phyloP scores from a whole-genome alignment of 2,888 invertebrate species.

The Spatulosminthurus flaviceps region DNA sequence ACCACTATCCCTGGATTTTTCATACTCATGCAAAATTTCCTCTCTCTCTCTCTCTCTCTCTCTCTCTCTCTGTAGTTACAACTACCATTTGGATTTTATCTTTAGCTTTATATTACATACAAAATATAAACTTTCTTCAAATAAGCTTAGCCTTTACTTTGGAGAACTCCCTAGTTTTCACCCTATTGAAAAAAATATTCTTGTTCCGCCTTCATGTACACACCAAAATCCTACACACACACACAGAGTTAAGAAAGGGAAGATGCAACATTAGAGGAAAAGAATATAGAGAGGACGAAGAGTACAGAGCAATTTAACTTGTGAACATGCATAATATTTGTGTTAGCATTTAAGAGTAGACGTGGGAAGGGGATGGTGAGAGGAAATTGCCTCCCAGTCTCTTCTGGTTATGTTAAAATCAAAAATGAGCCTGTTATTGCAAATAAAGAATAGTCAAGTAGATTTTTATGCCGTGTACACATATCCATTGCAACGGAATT shows the following conservation, averaged over 20 bases:
- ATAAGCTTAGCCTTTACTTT: not conserved
- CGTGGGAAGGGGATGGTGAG: not conserved
- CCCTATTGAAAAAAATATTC: too few species aligned
- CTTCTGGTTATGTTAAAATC: conserved; percentile 1
- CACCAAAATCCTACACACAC: too few species aligned
- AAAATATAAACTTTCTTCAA: not conserved
- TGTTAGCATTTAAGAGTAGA: not conserved
- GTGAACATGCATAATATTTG: not conserved
- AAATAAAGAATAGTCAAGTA: conserved; percentile 6
- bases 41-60: too few species aligned
- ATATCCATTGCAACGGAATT: not conserved
- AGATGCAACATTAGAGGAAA: too few species aligned
- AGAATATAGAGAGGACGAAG: too few species aligned
- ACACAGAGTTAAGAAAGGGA: too few species aligned
- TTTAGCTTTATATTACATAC: too few species aligned
- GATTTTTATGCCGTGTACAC: conserved; percentile 13
- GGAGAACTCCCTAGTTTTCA: too few species aligned
- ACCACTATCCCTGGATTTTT: not conserved
- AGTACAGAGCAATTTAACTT: not conserved
- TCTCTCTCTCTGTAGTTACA: too few species aligned
- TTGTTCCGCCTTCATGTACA: too few species aligned
- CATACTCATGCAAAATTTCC: not conserved
- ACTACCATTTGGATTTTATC: not conserved
- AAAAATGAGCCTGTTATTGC: conserved; percentile 14
- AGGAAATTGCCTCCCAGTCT: not conserved